Base-by-base conservation (phyloP, 2,113 vertebrate genomes). In the Larimichthys crocea region DNA sequence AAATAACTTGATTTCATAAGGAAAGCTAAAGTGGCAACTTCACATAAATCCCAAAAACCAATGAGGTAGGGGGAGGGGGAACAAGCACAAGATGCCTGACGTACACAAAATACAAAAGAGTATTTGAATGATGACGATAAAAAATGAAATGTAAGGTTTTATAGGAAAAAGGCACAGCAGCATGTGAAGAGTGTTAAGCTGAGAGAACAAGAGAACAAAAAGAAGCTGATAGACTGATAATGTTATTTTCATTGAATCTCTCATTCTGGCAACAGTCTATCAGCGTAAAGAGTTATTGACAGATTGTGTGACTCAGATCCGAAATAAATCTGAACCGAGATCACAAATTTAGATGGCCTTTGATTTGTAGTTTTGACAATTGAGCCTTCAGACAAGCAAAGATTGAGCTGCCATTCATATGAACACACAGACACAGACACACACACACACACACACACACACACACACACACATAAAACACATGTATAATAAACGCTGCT, bases 351-450 rank as follows among this genome's bases (percentile, higher is more conserved):
- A 60, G 24, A 77, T 48, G 55, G 31, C 20, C 53, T 59, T 64
- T 69, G 46, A 65, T 70, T 80, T 40, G 40, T 53, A 46, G 6
- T 67, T 62, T 64, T 69, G 48, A 65, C 44, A 42, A 29, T 17
- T 63, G 0, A 15, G 59, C 22, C 44, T 46, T 84, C 31, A 46
- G 44, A 68, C 3, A 3, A 57, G 16, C 14, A 55, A 40, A 40
- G 35, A 40, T 40, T 40, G 35, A 40, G 35, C 35, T 40, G 35
- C 35, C 35, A 2, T 40, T 40, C 35, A 40, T 1, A 40, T 9
- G 35, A 40, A 40, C 35, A 40, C 35, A 40, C 35, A 75, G 6
- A 70, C 10, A 31, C 31, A 31, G 5, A 31, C 31, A 31, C 31
- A 31, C 31, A 31, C 31, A 31, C 31, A 40, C 35, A 40, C 35